Percentiles rank a stretch among this genome's conserved stretches.
phyloP scores from a whole-genome alignment of 1,140 invertebrate genomes.

The Drosophila insularis region DNA sequence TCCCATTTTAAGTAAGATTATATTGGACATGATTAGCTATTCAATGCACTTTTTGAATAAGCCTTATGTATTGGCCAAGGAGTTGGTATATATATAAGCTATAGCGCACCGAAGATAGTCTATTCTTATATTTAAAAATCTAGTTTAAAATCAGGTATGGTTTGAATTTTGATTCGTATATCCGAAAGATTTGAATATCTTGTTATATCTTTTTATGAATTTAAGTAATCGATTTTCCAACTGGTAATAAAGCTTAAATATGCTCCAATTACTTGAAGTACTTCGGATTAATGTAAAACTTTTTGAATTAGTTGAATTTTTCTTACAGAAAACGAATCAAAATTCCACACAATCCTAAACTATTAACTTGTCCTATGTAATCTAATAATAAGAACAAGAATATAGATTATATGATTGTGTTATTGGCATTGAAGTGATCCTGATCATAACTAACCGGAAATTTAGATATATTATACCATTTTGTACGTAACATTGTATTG shows the following conservation, averaged over 20 bases:
- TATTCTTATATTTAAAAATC: neutral
- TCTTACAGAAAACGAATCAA: neutral
- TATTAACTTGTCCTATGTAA: neutral
- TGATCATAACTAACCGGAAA: neutral
- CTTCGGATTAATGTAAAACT: neutral
- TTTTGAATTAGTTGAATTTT: no score
- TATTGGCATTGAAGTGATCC: slow-evolving; percentile 5
- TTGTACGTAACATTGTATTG: slow-evolving; percentile 7
- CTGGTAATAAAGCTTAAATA: neutral
- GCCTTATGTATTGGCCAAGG: neutral
- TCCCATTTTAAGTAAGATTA: neutral
- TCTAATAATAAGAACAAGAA: neutral
- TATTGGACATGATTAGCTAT: slow-evolving; percentile 3
- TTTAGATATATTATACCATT: neutral
- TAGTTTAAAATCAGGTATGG: neutral
- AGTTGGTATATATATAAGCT: neutral
- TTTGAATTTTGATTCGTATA: slow-evolving; percentile 6
- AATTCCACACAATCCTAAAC: slow-evolving; percentile 1
- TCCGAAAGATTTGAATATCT: neutral
- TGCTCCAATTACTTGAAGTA: neutral
- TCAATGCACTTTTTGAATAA: neutral
- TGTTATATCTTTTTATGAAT: neutral
- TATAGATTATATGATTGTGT: slow-evolving; percentile 2
- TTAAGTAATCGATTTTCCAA: neutral
- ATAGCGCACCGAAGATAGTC: neutral